Base-by-base conservation (phyloP, 2,888 invertebrate species). In the Eurytoma californica region DNA sequence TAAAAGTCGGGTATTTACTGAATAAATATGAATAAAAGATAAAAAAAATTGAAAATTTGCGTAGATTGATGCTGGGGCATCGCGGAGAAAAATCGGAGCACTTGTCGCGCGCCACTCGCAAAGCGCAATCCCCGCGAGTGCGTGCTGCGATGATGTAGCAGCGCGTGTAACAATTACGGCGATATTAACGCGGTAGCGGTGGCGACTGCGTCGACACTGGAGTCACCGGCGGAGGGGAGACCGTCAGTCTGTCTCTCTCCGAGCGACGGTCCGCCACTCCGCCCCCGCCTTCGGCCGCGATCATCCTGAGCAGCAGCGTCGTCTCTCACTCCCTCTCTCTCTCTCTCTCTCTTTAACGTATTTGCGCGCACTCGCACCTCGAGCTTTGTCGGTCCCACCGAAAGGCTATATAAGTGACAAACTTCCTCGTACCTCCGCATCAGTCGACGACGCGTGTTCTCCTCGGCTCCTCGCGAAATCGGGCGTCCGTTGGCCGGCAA, bases 381-480 rank as follows among this genome's bases (percentile, higher is more conserved):
- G 86, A 86, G 82, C 88, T 86, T 87, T 86, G 85, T 77, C 83
- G 82, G 72, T 80, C 82, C 77, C 82, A 82, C 81, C 77, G 78
- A 85, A 86, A 85, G 84, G 83, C 88, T 89, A 88, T 89, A 89
- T 88, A 89, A 88, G 87, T 88, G 86, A 87, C 85, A 86, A 88
- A 87, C 86, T 88, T 86, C 84, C 84, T 85, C 83, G 83, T 85
- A 83, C 78, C 84, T 81, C 82, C 83, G 84, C 84, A 86, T 85
- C 82, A 85, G 86, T 83, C 67, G 65, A 24, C 70, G 47, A 66
- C 66, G 63, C 69, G 65, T 55, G 74, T 77, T 61, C n/a, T 13
- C 77, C 58, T 66, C 53, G 13, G 67, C 58, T 53, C 76, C 75
- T 24, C 12, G 61, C 58, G 57, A 57, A 24, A 60, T 60, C 60